Evolutionary conservation across 2,888 invertebrate genomes (phyloP).

Genomic region (Druceiella hillmani): DNA sequence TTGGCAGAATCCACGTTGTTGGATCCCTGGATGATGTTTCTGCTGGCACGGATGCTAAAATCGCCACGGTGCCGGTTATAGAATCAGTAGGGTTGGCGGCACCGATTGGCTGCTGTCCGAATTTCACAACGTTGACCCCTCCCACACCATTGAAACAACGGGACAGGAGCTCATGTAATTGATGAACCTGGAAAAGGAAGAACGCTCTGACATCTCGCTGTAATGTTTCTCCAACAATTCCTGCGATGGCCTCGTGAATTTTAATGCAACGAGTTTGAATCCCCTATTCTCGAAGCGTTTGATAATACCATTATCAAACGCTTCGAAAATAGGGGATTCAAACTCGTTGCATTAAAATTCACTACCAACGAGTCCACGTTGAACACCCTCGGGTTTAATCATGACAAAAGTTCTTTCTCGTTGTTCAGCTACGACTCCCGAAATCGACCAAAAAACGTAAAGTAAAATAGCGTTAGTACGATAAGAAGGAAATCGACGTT

Average conservation of each 20-base stretch:
- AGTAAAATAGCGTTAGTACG: slow-evolving; percentile 54
- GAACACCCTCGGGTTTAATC: slow-evolving; percentile 92
- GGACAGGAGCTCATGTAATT: slow-evolving; percentile 86
- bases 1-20: slow-evolving; percentile 86
- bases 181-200: slow-evolving; percentile 82
- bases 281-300: slow-evolving; percentile 86
- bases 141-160: slow-evolving; percentile 83
- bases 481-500: slow-evolving; percentile 11
- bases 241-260: slow-evolving; percentile 73
- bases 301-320: too few relatives aligned
- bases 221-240: slow-evolving; percentile 80
- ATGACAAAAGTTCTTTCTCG: slow-evolving; percentile 86
- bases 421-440: slow-evolving; percentile 52
- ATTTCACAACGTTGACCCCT: slow-evolving; percentile 83
- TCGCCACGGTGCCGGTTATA: slow-evolving; percentile 89
- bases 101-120: slow-evolving; percentile 82
- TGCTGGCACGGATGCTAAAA: slow-evolving; percentile 79
- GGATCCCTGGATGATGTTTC: slow-evolving; percentile 89
- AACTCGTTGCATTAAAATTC: too few relatives aligned
- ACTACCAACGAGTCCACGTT: slow-evolving; percentile 83
- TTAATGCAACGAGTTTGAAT: slow-evolving; percentile 84
- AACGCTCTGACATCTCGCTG: slow-evolving; percentile 69
- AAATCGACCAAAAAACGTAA: slow-evolving; percentile 56
- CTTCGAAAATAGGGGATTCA: too few relatives aligned
- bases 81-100: slow-evolving; percentile 88